phyloP scores from a whole-genome alignment of 2,797 vertebrate genomes.

The Taeniopygia guttata region DNA sequence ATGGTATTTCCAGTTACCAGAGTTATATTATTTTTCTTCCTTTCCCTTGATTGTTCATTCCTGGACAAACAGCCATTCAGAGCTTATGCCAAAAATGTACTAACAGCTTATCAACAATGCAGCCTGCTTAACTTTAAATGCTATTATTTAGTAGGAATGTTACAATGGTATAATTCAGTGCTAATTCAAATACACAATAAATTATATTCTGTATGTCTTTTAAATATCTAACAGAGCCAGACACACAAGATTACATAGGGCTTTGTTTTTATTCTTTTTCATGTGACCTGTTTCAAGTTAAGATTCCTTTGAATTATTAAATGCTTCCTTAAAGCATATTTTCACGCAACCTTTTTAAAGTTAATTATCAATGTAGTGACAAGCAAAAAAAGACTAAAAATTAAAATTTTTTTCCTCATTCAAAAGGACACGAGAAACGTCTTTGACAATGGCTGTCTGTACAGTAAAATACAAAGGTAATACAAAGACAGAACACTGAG shows the following conservation, averaged over 20 bases:
- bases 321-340: constrained; percentile 74
- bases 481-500: constrained; percentile 50
- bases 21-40: constrained; percentile 31
- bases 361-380: constrained; percentile 76
- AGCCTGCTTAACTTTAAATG: constrained; percentile 17
- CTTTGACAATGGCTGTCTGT: constrained; percentile 63
- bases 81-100: not conserved
- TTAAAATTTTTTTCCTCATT: constrained; percentile 47
- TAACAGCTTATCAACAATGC: not conserved
- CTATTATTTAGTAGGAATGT: not conserved
- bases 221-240: not conserved
- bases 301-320: constrained; percentile 77
- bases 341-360: constrained; percentile 61
- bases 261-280: constrained; percentile 68
- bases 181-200: not conserved
- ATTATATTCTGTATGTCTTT: not conserved
- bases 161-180: not conserved
- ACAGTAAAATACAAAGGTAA: constrained; percentile 63
- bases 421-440: constrained; percentile 45
- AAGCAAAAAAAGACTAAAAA: constrained; percentile 67
- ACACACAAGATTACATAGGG: constrained; percentile 1
- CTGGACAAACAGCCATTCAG: constrained; percentile 6
- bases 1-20: constrained; percentile 36
- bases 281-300: constrained; percentile 71
- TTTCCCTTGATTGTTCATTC: constrained; percentile 32